Evolutionary conservation across 2,888 invertebrate genomes (phyloP), one percentile per base, ranked within the genome.

Genomic region (Crepidodera aurea): DNA sequence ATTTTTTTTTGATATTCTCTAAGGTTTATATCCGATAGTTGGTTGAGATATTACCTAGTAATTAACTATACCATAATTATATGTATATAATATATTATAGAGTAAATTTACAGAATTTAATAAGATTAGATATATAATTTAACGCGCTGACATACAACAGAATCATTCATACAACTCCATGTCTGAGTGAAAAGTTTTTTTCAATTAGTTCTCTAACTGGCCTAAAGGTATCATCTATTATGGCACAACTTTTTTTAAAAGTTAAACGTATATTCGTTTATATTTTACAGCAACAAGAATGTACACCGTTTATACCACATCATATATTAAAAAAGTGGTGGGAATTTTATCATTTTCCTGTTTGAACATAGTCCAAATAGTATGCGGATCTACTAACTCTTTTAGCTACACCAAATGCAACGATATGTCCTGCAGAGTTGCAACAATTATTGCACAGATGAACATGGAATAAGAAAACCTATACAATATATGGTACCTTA

Each of bases 41-140:
- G 75, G 71, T 77, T 76, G 75, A 79, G 75, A 78, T 78, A 77
- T 75, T 77, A 74, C 70, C 73, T 76, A 77, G 69, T 77, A 78
- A 78, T 79, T 77, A 79, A 78, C 78, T 78, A 77, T 78, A 77
- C 73, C 77, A 76, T 78, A 76, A 76, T 77, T 72, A 73, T 78
- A 79, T 80, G 75, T 80, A 79, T 79, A 78, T 78, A 73, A 77
- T 77, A 78, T 80, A 77, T 77, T 77, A 78, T 79, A 79, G 79
- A 79, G 79, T 80, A 80, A 81, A 80, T 81, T 80, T 81, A 81
- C 81, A 81, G 80, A 80, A 78, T 79, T 79, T 68, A 78, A 79
- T 79, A 79, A 78, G 78, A 79, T 79, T 79, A 78, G 75, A 78
- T 76, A 76, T 73, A 77, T 78, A 79, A 77, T 78, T 79, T 75